Base-by-base conservation (phyloP, 1,140 invertebrate species). In the Chironomus tepperi region DNA sequence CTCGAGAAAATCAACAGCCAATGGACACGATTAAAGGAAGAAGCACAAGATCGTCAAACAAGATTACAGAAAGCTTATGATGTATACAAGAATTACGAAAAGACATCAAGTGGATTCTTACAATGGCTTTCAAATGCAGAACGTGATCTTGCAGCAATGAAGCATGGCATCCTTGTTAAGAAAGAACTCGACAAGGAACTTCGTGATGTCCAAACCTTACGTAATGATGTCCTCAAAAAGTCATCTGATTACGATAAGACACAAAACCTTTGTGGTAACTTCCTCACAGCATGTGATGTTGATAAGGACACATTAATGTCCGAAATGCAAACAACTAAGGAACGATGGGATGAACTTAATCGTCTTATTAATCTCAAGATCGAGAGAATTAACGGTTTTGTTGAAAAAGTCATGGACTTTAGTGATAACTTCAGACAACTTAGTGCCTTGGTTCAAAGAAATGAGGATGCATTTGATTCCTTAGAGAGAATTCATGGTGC, bases 201-300 rank as follows among this genome's bases (percentile, higher is more conserved):
- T 0, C 91, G 93, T 75, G 96, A 98, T 79, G 84, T 97, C 42
- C 93, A 95, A 78, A 88, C 89, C 42, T 92, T 98, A 83, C 89
- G 95, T 77, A 97, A 95, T 80, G 96, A 98, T 78, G 89, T 97
- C 0, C 93, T 94, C 89, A 93, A 95, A 79, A 86, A 88, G 76
- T 93, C 93, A 73, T 94, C 93, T 8, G 96, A 98, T 82, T 97
- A 92, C 80, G 95, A 70, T 6, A 70, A 70, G 19, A 70, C 65
- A 70, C 65, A 70, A 70, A 70, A 70, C 19, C 65, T 19, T 7
- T 2, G 95, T 9, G 93, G 97, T 77, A 91, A 91, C 0, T 94
- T 98, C 83, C 84, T 93, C 19, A 87, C 87, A 2, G 88, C 92
- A 73, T 96, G 94, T 76, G 94, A 98, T 79, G 89, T 93, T 74